Evolutionary conservation across 2,113 vertebrate species (phyloP), one percentile per base, ranked within the genome.

Genomic region (Sylvilagus bachmani): DNA sequence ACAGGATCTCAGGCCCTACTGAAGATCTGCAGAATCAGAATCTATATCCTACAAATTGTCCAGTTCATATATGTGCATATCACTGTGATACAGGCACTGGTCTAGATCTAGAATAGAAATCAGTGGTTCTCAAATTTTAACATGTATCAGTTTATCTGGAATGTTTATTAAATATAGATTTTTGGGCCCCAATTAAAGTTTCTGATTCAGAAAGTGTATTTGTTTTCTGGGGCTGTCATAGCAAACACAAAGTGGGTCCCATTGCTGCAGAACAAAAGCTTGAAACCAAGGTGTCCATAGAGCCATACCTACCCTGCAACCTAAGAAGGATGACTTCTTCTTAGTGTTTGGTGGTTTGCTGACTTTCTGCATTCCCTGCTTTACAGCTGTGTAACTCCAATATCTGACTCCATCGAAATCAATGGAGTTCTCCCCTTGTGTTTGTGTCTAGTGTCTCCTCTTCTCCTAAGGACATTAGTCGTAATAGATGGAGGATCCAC

Each of bases 41-140:
- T 75, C 66, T 36, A 49, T 16, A 24, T 84, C 91, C 90, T 53
- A 70, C 31, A 80, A 89, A 92, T 33, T 70, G 29, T 21, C 27
- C 11, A 53, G 25, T 66, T 91, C 64, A 33, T 85, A 84, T n/a
- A 81, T 17, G 10, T 36, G 38, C 14, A 17, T 53, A 17, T 44
- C 73, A 14, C 14, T 64, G 36, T 85, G n/a, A 90, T 6, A 67
- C 33, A 95, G 38, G 13, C 49, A 33, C 25, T 53, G 77, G 17
- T 89, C 55, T 81, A 44, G 38, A 53, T 74, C 58, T 62, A 86
- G 58, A 89, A 86, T 24, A 80, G 66, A 73, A 85, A 91, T 62
- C 11, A n/a, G 21, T 44, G 10, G 11, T 89, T 88, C 86, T 88
- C 75, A 77, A 27, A 67, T 71, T n/a, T 87, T 58, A 70, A 10